Conservation (phyloP, 2,888 invertebrate genomes). For the Sceliomorpha sp. region DNA sequence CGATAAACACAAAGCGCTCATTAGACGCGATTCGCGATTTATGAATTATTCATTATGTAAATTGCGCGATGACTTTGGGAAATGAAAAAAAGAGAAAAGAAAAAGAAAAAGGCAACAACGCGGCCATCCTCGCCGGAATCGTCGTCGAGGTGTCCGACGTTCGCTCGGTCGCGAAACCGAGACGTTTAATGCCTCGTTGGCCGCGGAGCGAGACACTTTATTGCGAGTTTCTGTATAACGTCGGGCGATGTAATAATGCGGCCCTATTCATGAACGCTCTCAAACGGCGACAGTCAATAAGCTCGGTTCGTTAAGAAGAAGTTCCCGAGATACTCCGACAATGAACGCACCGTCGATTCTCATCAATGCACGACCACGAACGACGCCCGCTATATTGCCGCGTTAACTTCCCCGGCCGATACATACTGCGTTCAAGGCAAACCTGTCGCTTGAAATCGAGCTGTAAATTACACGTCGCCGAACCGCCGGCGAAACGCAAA, state of each 20-base stretch:
- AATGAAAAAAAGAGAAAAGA: too few species aligned
- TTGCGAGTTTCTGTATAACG: conserved; percentile 2
- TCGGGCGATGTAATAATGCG: conserved; percentile 7
- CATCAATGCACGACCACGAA: conserved; percentile 18
- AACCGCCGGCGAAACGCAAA: conserved; percentile 42
- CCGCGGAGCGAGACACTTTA: background rate
- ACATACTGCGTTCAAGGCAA: conserved; percentile 60
- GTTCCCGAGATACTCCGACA: conserved; percentile 11
- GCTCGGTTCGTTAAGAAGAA: conserved; percentile 10
- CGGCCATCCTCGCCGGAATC: too few species aligned
- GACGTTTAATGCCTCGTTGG: background rate
- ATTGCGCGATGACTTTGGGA: too few species aligned
- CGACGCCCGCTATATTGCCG: conserved; percentile 13
- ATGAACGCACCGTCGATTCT: conserved; percentile 22
- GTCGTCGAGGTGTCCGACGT: too few species aligned
- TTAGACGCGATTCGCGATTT: too few species aligned
- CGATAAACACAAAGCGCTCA: too few species aligned
- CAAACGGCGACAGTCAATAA: conserved; percentile 15
- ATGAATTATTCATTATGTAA: too few species aligned
- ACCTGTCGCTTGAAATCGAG: conserved; percentile 60
- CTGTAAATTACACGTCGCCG: conserved; percentile 59
- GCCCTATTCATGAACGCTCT: background rate
- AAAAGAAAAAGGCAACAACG: too few species aligned
- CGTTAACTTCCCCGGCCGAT: conserved; percentile 19
- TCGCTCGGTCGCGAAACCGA: too few species aligned